Conservation (phyloP, 2,888 invertebrate genomes). For the Acanthosepion lycidas region DNA sequence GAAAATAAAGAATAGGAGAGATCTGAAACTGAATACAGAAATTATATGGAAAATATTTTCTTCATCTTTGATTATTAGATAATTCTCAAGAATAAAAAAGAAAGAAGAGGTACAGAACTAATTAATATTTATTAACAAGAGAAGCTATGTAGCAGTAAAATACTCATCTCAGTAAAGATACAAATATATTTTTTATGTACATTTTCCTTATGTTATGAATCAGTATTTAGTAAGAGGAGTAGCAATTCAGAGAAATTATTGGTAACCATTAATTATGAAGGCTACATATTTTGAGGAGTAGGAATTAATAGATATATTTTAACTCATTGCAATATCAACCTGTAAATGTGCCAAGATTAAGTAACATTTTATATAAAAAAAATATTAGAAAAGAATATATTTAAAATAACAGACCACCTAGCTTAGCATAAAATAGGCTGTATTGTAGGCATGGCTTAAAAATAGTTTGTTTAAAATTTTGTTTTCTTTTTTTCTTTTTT, state of each 20-base stretch:
- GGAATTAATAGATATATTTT: background rate
- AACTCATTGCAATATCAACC: background rate
- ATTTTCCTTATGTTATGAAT: background rate
- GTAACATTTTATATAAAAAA: background rate
- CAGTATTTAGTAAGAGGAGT: background rate
- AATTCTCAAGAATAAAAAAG: background rate
- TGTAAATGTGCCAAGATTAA: background rate
- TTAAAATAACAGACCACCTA: background rate
- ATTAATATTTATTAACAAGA: conserved; percentile 33
- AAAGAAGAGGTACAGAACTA: background rate
- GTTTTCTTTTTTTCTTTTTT: background rate
- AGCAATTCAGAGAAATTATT: background rate
- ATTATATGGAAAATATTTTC: background rate
- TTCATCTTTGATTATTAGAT: background rate
- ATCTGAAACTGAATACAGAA: background rate
- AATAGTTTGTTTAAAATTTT: background rate
- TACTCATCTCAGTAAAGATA: too few species aligned
- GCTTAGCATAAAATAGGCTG: background rate
- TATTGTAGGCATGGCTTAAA: background rate
- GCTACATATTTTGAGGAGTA: background rate
- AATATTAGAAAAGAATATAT: background rate
- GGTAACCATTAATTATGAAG: background rate
- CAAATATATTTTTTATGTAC: background rate
- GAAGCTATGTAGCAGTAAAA: background rate
- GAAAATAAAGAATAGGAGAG: conserved; percentile 9